A percentile compares a stretch with the other conserved stretches of the same genome.
Conservation (phyloP, 2,888 invertebrate species). For the Celastrina argiolus region DNA sequence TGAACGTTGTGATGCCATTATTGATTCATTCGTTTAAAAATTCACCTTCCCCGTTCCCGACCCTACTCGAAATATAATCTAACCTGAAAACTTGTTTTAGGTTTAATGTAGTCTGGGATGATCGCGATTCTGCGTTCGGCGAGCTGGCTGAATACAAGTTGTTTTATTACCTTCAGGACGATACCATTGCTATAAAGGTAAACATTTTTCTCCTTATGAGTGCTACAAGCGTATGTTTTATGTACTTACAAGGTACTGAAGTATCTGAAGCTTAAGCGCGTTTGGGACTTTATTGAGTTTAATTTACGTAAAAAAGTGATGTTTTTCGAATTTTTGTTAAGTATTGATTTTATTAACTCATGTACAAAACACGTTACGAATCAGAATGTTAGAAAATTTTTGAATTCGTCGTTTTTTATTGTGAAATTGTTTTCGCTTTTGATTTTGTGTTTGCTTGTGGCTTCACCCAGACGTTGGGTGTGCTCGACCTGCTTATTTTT, state of each 20-base stretch:
- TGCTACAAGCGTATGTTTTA: constrained; percentile 33
- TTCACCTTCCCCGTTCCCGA: not conserved
- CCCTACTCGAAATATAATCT: not conserved
- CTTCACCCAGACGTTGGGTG: too few relatives aligned
- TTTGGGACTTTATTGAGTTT: too few relatives aligned
- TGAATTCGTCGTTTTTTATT: too few relatives aligned
- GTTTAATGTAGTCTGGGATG: constrained; percentile 84
- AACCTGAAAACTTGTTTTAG: constrained; percentile 46
- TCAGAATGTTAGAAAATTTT: too few relatives aligned
- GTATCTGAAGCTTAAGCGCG: too few relatives aligned
- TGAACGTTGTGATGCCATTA: not conserved
- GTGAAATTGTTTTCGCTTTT: too few relatives aligned
- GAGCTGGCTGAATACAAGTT: constrained; percentile 82
- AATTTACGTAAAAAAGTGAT: too few relatives aligned
- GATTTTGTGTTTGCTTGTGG: too few relatives aligned
- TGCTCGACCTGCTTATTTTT: too few relatives aligned
- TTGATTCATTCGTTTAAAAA: constrained; percentile 10
- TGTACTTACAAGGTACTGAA: not conserved
- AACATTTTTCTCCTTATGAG: constrained; percentile 31
- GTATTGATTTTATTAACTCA: too few relatives aligned
- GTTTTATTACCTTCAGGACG: constrained; percentile 88
- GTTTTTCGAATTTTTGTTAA: too few relatives aligned
- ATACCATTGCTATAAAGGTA: constrained; percentile 85
- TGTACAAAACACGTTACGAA: too few relatives aligned
- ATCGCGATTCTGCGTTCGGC: constrained; percentile 76